phyloP scores from a whole-genome alignment of 2,888 invertebrate species.

The Mimachlamys varia region DNA sequence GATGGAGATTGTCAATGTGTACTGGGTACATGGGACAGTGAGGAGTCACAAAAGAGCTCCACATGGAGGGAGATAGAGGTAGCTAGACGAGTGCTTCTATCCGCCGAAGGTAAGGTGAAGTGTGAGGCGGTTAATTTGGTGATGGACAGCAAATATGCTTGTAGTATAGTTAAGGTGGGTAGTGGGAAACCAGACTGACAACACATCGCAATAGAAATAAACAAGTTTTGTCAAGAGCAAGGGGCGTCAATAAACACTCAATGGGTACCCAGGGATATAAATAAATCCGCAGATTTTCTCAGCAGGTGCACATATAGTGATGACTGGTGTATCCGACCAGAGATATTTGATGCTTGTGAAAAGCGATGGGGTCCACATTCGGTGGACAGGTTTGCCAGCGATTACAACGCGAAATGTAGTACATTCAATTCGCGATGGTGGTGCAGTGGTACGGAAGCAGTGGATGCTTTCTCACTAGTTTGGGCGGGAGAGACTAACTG shows the following conservation, averaged over 20 bases:
- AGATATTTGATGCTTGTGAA: constrained; percentile 1
- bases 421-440: constrained; percentile 41
- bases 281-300: constrained; percentile 16
- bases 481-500: constrained; percentile 28
- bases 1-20: not conserved
- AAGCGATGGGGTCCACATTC: constrained; percentile 35
- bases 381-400: constrained; percentile 40
- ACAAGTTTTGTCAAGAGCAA: not conserved
- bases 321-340: constrained; percentile 37
- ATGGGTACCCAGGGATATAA: constrained; percentile 43
- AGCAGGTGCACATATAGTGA: constrained; percentile 40
- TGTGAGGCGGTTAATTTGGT: not conserved
- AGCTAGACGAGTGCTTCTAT: not conserved
- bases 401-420: constrained; percentile 44
- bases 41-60: not conserved
- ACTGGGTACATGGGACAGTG: not conserved
- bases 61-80: not conserved
- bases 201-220: not conserved
- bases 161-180: not conserved
- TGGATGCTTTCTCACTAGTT: not conserved
- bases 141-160: not conserved
- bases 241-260: not conserved
- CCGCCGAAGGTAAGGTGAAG: not conserved
- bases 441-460: constrained; percentile 31
- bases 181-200: not conserved